Evolutionary conservation across 2,797 vertebrate species (phyloP), one percentile per base, ranked within the genome.

Genomic region (Channallabes apus): DNA sequence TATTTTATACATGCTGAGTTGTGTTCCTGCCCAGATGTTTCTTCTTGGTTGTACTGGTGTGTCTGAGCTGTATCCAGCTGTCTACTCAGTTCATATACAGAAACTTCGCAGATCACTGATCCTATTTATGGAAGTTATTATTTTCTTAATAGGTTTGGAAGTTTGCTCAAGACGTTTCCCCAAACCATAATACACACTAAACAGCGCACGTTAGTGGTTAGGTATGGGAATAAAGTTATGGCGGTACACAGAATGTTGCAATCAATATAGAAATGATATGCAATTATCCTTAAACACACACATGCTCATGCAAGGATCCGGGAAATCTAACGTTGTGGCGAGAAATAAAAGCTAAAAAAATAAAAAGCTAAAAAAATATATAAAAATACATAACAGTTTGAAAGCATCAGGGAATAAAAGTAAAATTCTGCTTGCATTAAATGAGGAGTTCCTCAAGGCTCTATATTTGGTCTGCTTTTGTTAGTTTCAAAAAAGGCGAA

Each of bases 1-100:
- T 89, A 82, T 88, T 86, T 88, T 87, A 54, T 91, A 85, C 89
- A 85, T 90, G 85, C 88, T 80, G 68, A 18, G 85, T 88, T 80
- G 62, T 56, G 54, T 85, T 90, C 88, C 84, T 82, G 88, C 86
- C 86, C 82, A 88, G 89, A 90, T 91, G 82, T 87, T 87, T 89
- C 77, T 82, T 78, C 86, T 71, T 86, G 85, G 69, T 84, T 65
- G 58, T 65, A 68, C 79, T 79, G 86, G 83, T 65, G 22, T 27
- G 29, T 68, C n/a, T 24, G 59, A 81, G 20, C 73, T 78, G 46
- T 73, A 82, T 77, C 86, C 78, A 77, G 68, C 80, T 82, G 86
- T 82, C 82, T 82, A 71, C 69, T 65, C 15, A 64, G 56, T 14
- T 78, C 84, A 24, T 82, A 72, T 54, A 35, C 29, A 54, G 73